Evolutionary conservation across 2,797 vertebrate genomes (phyloP).

Genomic region (Xiphorhynchus erythropygius): DNA sequence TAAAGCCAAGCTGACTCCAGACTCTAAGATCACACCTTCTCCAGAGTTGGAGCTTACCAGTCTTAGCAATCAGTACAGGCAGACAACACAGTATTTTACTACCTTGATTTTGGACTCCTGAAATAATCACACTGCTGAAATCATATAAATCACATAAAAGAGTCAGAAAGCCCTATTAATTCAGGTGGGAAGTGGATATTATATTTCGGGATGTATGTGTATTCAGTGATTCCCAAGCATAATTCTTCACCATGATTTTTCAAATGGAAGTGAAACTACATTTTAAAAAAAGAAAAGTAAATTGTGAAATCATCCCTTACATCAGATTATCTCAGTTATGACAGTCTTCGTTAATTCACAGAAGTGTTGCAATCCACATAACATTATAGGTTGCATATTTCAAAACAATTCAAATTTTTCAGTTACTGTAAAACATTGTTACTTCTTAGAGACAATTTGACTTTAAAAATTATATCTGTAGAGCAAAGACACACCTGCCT

Average conservation of each 20-base stretch:
- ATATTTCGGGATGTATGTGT: background rate
- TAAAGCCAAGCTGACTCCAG: slow-evolving; percentile 6
- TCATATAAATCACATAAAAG: background rate
- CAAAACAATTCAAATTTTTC: background rate
- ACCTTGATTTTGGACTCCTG: background rate
- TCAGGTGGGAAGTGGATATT: background rate
- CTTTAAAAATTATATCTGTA: background rate
- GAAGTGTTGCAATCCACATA: background rate
- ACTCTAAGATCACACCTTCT: background rate
- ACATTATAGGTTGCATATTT: background rate
- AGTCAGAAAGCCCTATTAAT: background rate
- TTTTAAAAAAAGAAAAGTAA: background rate
- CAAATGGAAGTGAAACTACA: background rate
- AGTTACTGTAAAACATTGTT: background rate
- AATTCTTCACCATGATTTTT: background rate
- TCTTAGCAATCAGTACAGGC: background rate
- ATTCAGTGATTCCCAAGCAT: background rate
- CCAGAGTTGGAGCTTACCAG: background rate
- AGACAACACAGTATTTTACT: background rate
- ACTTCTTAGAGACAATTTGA: background rate
- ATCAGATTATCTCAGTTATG: background rate
- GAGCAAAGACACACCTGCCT: background rate
- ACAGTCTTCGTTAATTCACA: background rate
- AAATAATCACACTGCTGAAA: background rate
- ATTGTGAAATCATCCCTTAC: background rate